These are phyloP conservation scores for Trissolcus basalis DNA, from an alignment of 1,140 invertebrate species.

Conservation along the genomic window DNA sequence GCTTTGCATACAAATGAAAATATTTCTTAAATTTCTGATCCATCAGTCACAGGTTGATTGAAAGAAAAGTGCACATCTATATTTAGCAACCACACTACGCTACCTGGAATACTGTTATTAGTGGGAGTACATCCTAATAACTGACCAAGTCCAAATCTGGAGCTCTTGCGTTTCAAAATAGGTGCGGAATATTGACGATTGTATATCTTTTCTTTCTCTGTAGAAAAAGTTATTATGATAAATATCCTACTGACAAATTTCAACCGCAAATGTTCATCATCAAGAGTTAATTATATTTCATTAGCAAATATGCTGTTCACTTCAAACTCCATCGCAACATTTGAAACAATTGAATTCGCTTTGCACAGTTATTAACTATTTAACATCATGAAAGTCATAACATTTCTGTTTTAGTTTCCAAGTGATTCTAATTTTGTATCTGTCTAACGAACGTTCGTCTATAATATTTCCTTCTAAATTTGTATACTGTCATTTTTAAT, in stretches of 20 bases:
- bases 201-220: constrained; percentile 93
- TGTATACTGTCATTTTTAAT: no score
- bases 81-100: constrained; percentile 48
- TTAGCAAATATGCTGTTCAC: no score
- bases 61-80: constrained; percentile 45
- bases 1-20: no score
- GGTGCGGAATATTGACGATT: constrained; percentile 92
- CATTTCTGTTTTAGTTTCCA: no score
- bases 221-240: constrained; percentile 43
- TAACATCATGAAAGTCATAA: no score
- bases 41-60: constrained; percentile 42
- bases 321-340: no score
- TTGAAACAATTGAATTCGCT: no score
- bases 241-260: constrained; percentile 10
- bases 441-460: no score
- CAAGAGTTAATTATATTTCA: no score
- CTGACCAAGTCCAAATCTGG: constrained; percentile 92
- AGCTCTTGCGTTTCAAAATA: constrained; percentile 92
- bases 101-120: constrained; percentile 82
- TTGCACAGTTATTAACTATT: no score
- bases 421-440: no score
- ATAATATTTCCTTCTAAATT: no score
- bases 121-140: constrained; percentile 81
- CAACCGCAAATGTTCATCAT: not conserved
- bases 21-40: constrained; percentile 20